These are phyloP conservation scores for Poeciliopsis gracilis DNA, from an alignment of 2,797 vertebrate species.

Conservation along the genomic window DNA sequence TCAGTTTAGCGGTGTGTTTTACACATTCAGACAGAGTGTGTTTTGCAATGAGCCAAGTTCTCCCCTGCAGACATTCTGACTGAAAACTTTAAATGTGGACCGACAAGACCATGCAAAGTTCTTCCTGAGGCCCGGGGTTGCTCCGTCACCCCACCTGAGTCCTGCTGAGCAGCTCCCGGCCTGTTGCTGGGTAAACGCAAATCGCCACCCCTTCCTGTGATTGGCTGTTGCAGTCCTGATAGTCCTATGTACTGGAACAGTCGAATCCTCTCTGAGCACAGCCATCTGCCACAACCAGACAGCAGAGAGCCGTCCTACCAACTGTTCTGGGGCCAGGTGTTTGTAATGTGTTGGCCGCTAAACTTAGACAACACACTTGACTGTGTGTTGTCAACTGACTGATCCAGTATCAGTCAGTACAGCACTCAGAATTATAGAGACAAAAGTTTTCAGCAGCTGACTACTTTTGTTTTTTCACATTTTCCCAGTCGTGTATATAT, in stretches of 20 bases:
- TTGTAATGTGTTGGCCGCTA: conserved; percentile 46
- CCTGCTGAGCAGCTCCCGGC: conserved; percentile 47
- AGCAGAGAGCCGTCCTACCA: conserved; percentile 34
- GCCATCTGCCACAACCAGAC: conserved; percentile 57
- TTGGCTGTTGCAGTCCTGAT: conserved; percentile 56
- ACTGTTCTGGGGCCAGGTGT: conserved; percentile 60
- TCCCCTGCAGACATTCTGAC: conserved; percentile 6
- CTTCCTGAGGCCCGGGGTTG: conserved; percentile 34
- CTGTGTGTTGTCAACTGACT: conserved; percentile 14
- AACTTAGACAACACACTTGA: conserved; percentile 45
- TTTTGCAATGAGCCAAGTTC: conserved; percentile 4
- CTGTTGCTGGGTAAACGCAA: conserved; percentile 79
- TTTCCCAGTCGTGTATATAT: background rate
- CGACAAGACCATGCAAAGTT: conserved; percentile 42
- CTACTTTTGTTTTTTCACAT: background rate
- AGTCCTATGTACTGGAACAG: conserved; percentile 60
- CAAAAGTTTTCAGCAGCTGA: background rate
- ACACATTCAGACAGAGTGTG: background rate
- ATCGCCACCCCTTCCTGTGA: conserved; percentile 76
- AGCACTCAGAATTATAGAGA: background rate
- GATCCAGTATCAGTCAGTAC: conserved; percentile 35
- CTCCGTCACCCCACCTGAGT: conserved; percentile 65
- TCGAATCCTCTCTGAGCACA: conserved; percentile 53
- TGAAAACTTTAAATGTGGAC: conserved; percentile 31
- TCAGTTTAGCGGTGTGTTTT: background rate